A percentile compares a stretch with the other conserved stretches of the same genome.
Evolutionary conservation across 2,113 vertebrate species (phyloP).

Genomic region (Heliornis fulica): DNA sequence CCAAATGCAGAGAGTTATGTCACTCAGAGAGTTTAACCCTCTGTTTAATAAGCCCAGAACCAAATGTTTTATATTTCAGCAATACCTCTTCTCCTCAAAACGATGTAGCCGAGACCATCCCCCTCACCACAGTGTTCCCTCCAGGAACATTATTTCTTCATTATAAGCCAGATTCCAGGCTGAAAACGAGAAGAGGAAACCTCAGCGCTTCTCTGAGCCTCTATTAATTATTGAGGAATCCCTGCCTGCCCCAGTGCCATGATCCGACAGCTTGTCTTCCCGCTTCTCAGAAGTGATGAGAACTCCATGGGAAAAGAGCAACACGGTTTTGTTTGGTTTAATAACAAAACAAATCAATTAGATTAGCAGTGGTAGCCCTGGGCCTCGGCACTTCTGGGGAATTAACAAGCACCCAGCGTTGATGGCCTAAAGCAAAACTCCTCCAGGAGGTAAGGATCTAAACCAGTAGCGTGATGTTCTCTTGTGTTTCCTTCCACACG

Average conservation of each 20-base stretch:
- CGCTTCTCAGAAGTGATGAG: background rate
- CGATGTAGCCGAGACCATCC: background rate
- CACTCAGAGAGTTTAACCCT: background rate
- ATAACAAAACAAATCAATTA: slow-evolving; percentile 49
- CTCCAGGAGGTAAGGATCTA: background rate
- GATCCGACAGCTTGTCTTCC: background rate
- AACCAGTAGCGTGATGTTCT: background rate
- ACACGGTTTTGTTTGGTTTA: slow-evolving; percentile 16
- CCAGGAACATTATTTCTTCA: background rate
- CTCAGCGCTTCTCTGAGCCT: background rate
- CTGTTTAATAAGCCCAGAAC: background rate
- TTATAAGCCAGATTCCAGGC: background rate
- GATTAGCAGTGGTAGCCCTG: slow-evolving; percentile 24
- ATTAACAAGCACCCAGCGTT: slow-evolving; percentile 27
- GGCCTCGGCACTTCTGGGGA: slow-evolving; percentile 14
- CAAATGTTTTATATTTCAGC: background rate
- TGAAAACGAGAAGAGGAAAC: background rate
- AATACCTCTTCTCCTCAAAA: background rate
- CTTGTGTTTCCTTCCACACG: background rate
- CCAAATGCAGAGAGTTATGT: background rate
- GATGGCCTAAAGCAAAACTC: slow-evolving; percentile 30
- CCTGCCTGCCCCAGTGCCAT: background rate
- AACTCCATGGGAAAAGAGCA: background rate
- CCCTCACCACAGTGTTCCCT: background rate
- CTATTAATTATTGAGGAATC: background rate